Evolutionary conservation across 2,797 vertebrate genomes (phyloP).

Genomic region (Chelonia mydas): DNA sequence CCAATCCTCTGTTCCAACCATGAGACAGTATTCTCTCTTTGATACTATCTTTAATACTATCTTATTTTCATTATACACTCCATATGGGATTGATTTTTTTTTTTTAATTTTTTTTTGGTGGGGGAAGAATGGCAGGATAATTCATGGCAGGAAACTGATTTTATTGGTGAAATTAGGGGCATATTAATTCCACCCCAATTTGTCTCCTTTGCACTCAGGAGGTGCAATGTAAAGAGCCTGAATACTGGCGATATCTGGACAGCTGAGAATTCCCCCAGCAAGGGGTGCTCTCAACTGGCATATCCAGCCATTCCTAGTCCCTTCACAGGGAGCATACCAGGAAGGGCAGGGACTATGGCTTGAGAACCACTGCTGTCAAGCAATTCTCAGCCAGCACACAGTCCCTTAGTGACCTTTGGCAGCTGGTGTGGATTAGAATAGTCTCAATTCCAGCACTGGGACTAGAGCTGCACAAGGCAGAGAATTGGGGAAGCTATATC

Average conservation of each 20-base stretch:
- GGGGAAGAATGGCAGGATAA: background rate
- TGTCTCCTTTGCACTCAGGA: background rate
- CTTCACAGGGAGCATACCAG: background rate
- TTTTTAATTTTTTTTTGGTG: background rate
- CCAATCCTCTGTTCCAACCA: background rate
- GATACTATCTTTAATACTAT: background rate
- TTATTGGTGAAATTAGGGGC: background rate
- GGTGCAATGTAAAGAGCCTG: background rate
- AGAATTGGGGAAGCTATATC: background rate
- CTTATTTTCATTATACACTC: background rate
- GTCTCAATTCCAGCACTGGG: background rate
- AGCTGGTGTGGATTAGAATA: background rate
- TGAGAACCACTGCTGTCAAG: background rate
- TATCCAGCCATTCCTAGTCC: background rate
- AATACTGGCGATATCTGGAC: background rate
- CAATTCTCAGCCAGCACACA: background rate
- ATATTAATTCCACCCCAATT: background rate
- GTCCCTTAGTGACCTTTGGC: background rate
- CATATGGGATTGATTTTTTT: background rate
- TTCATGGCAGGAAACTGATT: background rate
- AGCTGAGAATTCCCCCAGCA: background rate
- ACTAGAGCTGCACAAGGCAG: background rate
- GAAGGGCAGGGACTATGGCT: background rate
- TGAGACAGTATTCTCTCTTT: background rate
- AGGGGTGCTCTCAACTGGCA: background rate